Evolutionary conservation across 2,888 invertebrate genomes (phyloP), one percentile per base, ranked within the genome.

Genomic region (Machimus rusticus): DNA sequence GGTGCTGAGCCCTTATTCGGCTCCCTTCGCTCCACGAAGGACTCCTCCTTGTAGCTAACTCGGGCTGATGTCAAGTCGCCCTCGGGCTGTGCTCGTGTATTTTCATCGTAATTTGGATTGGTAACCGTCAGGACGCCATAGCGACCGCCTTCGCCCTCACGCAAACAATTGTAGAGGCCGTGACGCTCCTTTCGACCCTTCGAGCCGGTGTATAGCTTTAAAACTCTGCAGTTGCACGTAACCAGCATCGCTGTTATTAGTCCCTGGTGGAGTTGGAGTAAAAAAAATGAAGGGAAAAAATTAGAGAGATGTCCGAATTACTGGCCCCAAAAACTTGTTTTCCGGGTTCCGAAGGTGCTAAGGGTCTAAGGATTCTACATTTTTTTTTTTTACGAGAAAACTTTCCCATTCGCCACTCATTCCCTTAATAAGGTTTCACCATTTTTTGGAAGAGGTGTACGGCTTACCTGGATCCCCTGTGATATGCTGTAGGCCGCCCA

Each of bases 181-280:
- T 90, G 89, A 74, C 90, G 89, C 82, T 89, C 89, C 86, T 90
- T 90, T 1, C 88, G 89, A 23, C 89, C 89, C 76, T 89, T 88
- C 6, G 90, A 89, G n/a, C 89, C 89, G 8, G 90, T 90, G 78
- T 90, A 90, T 16, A 90, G 82, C 86, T 90, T 90, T 23, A 90
- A 87, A 46, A 93, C 91, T 89, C 93, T 93, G 90, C 95, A 95
- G 91, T 95, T 95, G 91, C 95, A 95, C 34, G 95, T 95, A 86
- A 95, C 95, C 88, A 94, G 93, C 90, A 95, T 92, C 19, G 95
- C 94, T 87, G 95, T 94, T 89, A 95, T 93, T 88, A 95, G 93
- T 66, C 95, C 95, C 93, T 95, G 93, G 87, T 92, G 90, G 76
- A 43, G 34, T 86, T 1, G 78, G 84, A 82, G 28, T 31, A 46